Percentiles rank a stretch among this genome's conserved stretches.
Evolutionary conservation across 2,888 invertebrate species (phyloP).

Genomic region (Graphium colonna): DNA sequence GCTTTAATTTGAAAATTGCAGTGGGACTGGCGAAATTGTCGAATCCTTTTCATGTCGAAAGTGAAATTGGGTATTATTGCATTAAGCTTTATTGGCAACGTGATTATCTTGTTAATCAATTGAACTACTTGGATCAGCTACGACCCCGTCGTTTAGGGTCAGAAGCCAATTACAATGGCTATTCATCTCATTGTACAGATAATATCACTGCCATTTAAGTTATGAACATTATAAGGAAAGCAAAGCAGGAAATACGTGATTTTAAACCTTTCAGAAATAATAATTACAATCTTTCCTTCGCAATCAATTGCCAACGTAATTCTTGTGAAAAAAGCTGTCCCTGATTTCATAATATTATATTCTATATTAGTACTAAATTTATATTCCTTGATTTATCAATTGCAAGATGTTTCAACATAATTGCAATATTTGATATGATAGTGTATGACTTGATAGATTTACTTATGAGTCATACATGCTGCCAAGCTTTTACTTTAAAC

Average conservation of each 20-base stretch:
- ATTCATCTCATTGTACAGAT: background rate
- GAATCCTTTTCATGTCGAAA: conserved; percentile 3
- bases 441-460: conserved; percentile 9
- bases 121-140: conserved; percentile 11
- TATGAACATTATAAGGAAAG: conserved; percentile 1
- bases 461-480: conserved; percentile 14
- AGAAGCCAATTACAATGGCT: conserved; percentile 7
- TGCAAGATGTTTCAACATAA: conserved; percentile 8
- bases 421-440: conserved; percentile 21
- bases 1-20: conserved; percentile 9
- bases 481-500: conserved; percentile 16
- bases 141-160: conserved; percentile 7
- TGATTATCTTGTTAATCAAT: conserved; percentile 23
- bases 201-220: background rate
- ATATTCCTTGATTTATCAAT: conserved; percentile 3
- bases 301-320: background rate
- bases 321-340: background rate
- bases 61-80: conserved; percentile 17
- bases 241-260: no score
- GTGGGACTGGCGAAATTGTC: conserved; percentile 2
- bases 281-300: background rate
- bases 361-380: background rate
- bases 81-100: conserved; percentile 18
- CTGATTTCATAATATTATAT: no score
- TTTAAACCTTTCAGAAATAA: no score